These are phyloP conservation scores for Tursiops truncatus DNA, from an alignment of 2,113 vertebrate genomes.

Conservation along the genomic window DNA sequence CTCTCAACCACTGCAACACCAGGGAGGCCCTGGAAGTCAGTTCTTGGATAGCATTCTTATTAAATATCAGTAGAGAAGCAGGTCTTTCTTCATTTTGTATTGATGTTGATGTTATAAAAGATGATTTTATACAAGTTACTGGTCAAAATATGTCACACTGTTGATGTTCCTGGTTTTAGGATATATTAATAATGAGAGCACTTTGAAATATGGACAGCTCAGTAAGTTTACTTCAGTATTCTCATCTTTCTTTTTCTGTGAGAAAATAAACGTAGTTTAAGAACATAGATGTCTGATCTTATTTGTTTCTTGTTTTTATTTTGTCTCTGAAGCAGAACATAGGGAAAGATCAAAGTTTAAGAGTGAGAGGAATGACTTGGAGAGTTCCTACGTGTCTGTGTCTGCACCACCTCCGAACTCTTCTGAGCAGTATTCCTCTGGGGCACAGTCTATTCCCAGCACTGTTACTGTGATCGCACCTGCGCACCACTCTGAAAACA, in stretches of 20 bases:
- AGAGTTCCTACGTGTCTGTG: slow-evolving; percentile 87
- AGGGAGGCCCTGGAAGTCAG: neutral
- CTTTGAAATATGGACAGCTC: slow-evolving; percentile 26
- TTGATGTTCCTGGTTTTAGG: slow-evolving; percentile 48
- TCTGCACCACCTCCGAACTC: slow-evolving; percentile 81
- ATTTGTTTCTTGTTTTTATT: slow-evolving; percentile 41
- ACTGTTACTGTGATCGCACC: slow-evolving; percentile 90
- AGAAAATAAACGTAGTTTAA: slow-evolving; percentile 11
- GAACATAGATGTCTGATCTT: neutral
- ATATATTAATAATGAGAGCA: neutral
- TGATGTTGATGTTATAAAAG: slow-evolving; percentile 22
- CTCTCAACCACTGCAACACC: too few species aligned
- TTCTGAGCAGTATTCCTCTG: slow-evolving; percentile 87
- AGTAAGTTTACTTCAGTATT: neutral
- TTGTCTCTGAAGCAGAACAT: slow-evolving; percentile 83
- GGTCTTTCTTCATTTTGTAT: neutral
- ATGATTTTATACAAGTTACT: neutral
- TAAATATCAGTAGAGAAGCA: neutral
- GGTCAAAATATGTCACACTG: neutral
- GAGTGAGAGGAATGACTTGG: slow-evolving; percentile 86
- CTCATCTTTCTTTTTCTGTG: neutral
- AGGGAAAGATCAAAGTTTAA: slow-evolving; percentile 89
- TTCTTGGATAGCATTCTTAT: neutral
- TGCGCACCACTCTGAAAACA: slow-evolving; percentile 95
- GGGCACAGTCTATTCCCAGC: slow-evolving; percentile 88